Evolutionary conservation across 2,113 vertebrate genomes (phyloP).

Genomic region (Silurus glanis): DNA sequence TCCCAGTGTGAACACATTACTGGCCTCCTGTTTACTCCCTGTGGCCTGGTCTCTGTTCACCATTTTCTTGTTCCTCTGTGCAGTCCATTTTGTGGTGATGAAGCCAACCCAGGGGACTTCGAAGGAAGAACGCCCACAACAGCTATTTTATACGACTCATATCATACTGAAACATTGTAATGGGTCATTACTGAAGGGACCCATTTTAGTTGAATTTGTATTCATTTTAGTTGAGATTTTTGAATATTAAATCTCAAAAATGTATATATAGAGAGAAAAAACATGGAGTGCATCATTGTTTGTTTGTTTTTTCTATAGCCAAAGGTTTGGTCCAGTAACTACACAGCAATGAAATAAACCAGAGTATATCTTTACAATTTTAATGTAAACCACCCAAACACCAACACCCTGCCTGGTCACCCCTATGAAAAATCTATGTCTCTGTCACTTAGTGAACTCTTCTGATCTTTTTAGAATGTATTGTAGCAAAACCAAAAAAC

Average conservation of each 20-base stretch:
- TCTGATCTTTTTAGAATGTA: background rate
- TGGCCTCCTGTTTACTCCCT: conserved; percentile 14
- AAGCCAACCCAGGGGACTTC: background rate
- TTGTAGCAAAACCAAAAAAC: background rate
- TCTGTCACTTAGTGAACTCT: background rate
- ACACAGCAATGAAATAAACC: background rate
- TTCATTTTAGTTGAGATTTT: no score
- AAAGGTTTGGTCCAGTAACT: background rate
- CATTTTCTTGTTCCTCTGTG: conserved; percentile 1
- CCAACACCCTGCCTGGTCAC: no score
- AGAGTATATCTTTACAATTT: background rate
- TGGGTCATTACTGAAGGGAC: background rate
- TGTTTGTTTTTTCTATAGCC: background rate
- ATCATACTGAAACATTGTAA: background rate
- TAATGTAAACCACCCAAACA: background rate
- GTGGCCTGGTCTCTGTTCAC: conserved; percentile 9
- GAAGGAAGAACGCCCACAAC: background rate
- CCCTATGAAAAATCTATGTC: no score
- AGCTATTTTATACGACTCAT: background rate
- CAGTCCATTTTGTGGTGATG: background rate
- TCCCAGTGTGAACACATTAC: conserved; percentile 2
- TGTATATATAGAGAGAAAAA: background rate
- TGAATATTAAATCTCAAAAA: background rate
- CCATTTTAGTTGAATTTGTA: no score
- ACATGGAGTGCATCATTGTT: background rate